Base-by-base conservation (phyloP, 2,888 invertebrate genomes). In the Therioaphis trifolii region DNA sequence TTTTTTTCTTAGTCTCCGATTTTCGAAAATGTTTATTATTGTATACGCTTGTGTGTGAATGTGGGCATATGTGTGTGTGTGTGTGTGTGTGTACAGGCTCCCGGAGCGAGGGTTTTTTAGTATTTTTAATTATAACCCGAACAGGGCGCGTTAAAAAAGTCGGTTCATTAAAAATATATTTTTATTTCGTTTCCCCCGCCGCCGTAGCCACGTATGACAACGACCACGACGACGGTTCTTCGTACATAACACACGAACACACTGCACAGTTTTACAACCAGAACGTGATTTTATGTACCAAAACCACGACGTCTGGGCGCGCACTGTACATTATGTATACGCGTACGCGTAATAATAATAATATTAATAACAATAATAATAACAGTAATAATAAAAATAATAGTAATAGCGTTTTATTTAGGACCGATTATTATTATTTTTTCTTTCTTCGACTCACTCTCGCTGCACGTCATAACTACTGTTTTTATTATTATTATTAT, bases 91-190 rank as follows among this genome's bases (percentile, higher is more conserved):
- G 18, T 35, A 58, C 69, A 24, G 55, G 69, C 68, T 72, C 82
- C 82, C 82, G 72, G 61, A 61, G 82, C 74, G 82, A 74, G 40
- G 40, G 72, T 55, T 46, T 77, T 29, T 49, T 35, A 82, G 35
- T 82, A 74, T 82, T 82, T 74, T 66, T 82, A 74, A 74, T 74
- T 74, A 82, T 74, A 74, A 82, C 24, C 52, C 74, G 49, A 80
- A 72, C 72, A 61, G 27, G 43, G 78, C 40, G 82, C 66, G 40
- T 71, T 71, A 80, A 82, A 82, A 82, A 82, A 74, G 72, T 74
- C 49, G 82, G 82, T 82, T 82, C 74, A 82, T 82, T 82, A 82
- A 82, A 82, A 82, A 66, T 63, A 82, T 74, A 74, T 82, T 82
- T 82, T 63, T 74, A 82, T 82, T 82, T 82, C 82, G 82, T 82